These are phyloP conservation scores for Phylloscopus trochilus DNA, from an alignment of 2,113 vertebrate species.

Conservation along the genomic window DNA sequence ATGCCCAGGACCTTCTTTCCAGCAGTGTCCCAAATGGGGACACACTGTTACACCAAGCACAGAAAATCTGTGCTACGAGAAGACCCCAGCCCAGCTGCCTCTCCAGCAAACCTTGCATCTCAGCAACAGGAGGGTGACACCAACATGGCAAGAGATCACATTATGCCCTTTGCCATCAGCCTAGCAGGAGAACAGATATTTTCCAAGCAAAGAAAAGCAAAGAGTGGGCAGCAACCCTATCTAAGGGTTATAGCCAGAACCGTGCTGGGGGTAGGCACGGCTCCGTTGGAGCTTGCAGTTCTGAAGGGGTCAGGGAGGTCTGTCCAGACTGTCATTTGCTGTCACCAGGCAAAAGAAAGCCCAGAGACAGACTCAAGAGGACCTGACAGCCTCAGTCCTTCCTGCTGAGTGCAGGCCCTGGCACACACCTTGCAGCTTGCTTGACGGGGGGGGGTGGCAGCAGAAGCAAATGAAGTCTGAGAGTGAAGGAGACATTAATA, in stretches of 20 bases:
- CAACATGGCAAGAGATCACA: neutral
- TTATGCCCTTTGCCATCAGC: neutral
- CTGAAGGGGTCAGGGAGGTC: neutral
- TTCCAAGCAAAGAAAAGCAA: neutral
- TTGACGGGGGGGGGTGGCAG: rapidly evolving
- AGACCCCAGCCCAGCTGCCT: neutral
- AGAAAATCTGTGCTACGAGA: neutral
- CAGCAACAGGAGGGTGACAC: neutral
- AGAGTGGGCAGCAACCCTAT: neutral
- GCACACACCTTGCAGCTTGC: rapidly evolving
- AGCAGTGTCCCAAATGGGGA: neutral
- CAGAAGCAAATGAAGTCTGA: neutral
- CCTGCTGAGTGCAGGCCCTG: neutral
- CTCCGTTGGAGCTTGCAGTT: neutral
- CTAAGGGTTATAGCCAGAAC: neutral
- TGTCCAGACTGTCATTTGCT: neutral
- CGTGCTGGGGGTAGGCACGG: rapidly evolving
- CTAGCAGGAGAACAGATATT: neutral
- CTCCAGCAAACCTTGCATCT: neutral
- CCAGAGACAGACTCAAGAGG: neutral
- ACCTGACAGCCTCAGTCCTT: neutral
- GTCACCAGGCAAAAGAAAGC: neutral
- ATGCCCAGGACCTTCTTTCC: neutral
- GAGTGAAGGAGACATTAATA: neutral
- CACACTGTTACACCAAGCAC: neutral